Evolutionary conservation across 2,888 invertebrate species (phyloP).

Genomic region (Drosophila greeni): DNA sequence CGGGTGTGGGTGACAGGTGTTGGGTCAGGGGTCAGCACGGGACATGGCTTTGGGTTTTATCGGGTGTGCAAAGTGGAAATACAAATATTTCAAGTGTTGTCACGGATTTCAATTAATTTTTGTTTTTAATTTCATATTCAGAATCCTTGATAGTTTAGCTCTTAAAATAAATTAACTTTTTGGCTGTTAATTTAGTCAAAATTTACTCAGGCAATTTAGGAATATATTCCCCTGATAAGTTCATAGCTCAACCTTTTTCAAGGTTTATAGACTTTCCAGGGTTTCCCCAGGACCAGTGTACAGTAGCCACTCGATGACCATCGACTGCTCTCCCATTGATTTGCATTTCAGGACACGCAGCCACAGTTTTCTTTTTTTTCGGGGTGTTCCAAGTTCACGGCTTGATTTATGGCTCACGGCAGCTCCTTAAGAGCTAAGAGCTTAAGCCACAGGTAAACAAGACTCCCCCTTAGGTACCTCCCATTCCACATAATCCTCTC

Average conservation of each 20-base stretch:
- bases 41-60: constrained; percentile 3
- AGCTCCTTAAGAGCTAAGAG: constrained; percentile 27
- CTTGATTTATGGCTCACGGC: constrained; percentile 63
- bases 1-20: constrained; percentile 11
- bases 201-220: neutral
- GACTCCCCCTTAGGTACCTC: constrained; percentile 45
- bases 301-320: constrained; percentile 38
- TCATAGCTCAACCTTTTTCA: neutral
- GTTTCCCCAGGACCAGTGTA: neutral
- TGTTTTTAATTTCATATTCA: neutral
- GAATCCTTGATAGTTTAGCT: neutral
- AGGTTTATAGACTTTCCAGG: constrained; percentile 8
- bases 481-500: constrained; percentile 20
- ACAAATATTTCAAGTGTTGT: neutral
- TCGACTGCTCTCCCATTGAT: constrained; percentile 45
- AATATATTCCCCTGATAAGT: neutral
- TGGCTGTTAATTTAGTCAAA: too few relatives aligned
- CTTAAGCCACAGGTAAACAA: constrained; percentile 33
- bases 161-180: neutral
- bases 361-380: constrained; percentile 22
- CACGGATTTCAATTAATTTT: too few relatives aligned
- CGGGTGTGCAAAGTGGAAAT: neutral
- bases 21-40: constrained; percentile 6
- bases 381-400: constrained; percentile 67
- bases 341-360: constrained; percentile 60